phyloP scores from a whole-genome alignment of 2,888 invertebrate genomes.

The Patella ulyssiponensis region DNA sequence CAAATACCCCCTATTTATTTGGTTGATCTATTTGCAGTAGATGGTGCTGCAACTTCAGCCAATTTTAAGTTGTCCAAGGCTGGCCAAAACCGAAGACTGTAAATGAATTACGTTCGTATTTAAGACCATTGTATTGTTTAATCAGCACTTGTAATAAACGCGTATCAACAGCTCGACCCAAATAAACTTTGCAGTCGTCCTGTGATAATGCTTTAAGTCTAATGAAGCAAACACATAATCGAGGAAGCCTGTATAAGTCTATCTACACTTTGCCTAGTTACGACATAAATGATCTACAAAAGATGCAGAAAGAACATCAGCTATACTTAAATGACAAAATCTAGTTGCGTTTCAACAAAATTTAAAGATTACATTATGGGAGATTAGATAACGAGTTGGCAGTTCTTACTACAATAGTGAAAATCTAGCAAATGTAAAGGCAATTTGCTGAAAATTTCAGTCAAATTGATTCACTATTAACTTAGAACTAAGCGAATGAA shows the following conservation, averaged over 20 bases:
- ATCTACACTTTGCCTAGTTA: neutral
- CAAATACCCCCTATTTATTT: conserved; percentile 8
- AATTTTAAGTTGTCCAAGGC: neutral
- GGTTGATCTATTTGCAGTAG: conserved; percentile 26
- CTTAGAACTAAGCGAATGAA: too few relatives aligned
- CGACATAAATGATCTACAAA: neutral
- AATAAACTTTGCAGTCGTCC: neutral
- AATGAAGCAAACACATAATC: conserved; percentile 24
- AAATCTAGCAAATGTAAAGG: too few relatives aligned
- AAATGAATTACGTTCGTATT: conserved; percentile 22
- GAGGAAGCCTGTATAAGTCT: too few relatives aligned
- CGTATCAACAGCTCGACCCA: neutral
- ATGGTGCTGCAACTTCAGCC: conserved; percentile 6
- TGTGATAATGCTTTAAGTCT: conserved; percentile 31
- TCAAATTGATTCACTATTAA: too few relatives aligned
- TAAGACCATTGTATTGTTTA: conserved; percentile 24
- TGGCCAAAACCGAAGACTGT: conserved; percentile 14
- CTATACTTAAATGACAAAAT: too few relatives aligned
- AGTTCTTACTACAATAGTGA: too few relatives aligned
- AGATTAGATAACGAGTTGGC: too few relatives aligned
- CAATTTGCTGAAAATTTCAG: too few relatives aligned
- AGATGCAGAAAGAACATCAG: neutral
- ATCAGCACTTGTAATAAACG: conserved; percentile 16
- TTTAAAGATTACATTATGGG: too few relatives aligned
- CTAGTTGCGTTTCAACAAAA: too few relatives aligned